Conservation (phyloP, 2,888 invertebrate species). For the Arge pagana region DNA sequence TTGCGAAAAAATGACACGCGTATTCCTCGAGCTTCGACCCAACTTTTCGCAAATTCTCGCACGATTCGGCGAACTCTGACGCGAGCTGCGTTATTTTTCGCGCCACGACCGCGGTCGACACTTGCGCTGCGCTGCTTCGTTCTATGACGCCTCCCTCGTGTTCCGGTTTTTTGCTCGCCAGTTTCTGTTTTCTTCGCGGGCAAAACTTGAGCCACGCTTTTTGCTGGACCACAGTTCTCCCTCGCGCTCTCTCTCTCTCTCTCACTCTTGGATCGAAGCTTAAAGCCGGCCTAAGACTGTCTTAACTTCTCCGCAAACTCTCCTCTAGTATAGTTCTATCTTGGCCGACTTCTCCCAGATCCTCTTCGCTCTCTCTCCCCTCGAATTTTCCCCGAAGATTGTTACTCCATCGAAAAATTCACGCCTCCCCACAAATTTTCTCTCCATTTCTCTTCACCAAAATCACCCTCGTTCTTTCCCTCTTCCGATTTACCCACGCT, state of each 20-base stretch:
- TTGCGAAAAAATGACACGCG: no score
- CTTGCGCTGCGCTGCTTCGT: conserved; percentile 9
- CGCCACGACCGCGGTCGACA: not conserved
- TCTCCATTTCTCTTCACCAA: no score
- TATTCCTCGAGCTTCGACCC: not conserved
- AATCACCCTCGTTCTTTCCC: no score
- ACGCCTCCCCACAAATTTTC: no score
- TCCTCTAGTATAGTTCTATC: no score
- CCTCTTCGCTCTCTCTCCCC: no score
- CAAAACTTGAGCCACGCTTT: conserved; percentile 33
- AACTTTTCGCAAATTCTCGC: not conserved
- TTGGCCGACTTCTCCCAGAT: no score
- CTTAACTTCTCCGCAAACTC: conserved; percentile 17
- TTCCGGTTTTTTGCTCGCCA: conserved; percentile 27
- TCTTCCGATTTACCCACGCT: no score
- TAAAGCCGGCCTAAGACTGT: conserved; percentile 24
- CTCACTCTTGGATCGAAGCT: conserved; percentile 24
- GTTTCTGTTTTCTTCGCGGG: conserved; percentile 38
- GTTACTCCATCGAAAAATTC: no score
- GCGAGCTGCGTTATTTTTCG: not conserved
- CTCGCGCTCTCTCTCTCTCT: no score
- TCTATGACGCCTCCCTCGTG: conserved; percentile 26
- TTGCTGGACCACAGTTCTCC: conserved; percentile 22
- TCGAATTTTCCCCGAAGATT: no score
- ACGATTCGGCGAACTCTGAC: not conserved